Base-by-base conservation (phyloP, 2,888 invertebrate species). In the Andrena haemorrhoa region DNA sequence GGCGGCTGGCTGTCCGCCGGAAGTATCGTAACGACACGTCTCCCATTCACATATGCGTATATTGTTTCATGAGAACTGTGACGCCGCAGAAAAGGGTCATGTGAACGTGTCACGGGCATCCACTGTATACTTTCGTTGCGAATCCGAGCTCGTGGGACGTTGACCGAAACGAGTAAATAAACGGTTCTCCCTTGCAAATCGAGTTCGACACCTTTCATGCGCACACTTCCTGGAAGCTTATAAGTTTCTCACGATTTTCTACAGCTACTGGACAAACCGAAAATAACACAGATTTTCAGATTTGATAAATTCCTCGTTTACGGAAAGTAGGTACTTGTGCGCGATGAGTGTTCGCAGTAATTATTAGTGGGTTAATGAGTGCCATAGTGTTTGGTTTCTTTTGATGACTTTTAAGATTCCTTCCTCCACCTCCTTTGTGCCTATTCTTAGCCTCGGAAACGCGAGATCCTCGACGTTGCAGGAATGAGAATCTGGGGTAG, bases 31-130 rank as follows among this genome's bases (percentile, higher is more conserved):
- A 93, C 91, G 93, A 92, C 91, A 90, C 90, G 91, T 93, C 90
- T 92, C 91, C 88, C 89, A 89, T 91, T 91, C 90, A 88, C 91
- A 92, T 90, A 88, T 89, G 75, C 83, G 89, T 88, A 90, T 92
- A 92, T 89, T 89, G 91, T 93, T 93, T 92, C 92, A 92, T 93
- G 93, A 93, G 93, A 93, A 93, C 91, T 92, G 92, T 93, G 91
- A 93, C 93, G 92, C 89, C 90, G 91, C 89, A 91, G 92, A 93
- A 93, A 93, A 93, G 93, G 93, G 92, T 93, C 92, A 92, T 92
- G 93, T 91, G 93, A 93, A 93, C 91, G 89, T 93, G 92, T 92
- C 92, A 92, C 90, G 92, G 92, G 91, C 91, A 92, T 89, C 89
- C 90, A 91, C 89, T 90, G 90, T 89, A 70, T 82, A 89, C 89